phyloP scores from a whole-genome alignment of 1,140 invertebrate species.

The Daktulosphaira vitifoliae region DNA sequence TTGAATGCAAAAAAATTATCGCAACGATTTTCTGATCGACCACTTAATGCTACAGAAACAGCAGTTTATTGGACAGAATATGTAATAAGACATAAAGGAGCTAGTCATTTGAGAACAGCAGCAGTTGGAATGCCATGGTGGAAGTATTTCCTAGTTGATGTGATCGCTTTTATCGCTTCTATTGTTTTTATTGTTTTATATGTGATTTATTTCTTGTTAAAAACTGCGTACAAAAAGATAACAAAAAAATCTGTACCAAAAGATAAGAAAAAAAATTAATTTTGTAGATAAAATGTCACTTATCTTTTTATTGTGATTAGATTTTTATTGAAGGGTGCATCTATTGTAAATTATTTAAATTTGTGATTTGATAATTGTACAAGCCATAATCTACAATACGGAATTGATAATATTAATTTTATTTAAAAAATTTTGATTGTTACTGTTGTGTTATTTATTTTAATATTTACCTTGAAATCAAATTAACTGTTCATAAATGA shows the following conservation, averaged over 20 bases:
- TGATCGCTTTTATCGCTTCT: constrained; percentile 45
- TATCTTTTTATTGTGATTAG: too few species aligned
- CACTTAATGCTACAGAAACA: constrained; percentile 47
- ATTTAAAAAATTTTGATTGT: too few species aligned
- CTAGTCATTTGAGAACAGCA: constrained; percentile 44
- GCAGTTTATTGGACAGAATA: constrained; percentile 58
- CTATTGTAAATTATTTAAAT: too few species aligned
- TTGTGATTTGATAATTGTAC: too few species aligned
- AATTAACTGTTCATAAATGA: too few species aligned
- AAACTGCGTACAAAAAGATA: constrained; percentile 8
- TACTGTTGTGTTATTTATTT: too few species aligned
- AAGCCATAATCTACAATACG: too few species aligned
- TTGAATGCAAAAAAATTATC: constrained; percentile 48
- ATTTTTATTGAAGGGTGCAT: too few species aligned
- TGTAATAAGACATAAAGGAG: constrained; percentile 45
- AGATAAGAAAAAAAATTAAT: constrained; percentile 18
- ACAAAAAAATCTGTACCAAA: not conserved
- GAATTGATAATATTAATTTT: too few species aligned
- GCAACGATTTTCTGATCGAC: constrained; percentile 49
- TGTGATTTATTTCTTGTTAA: constrained; percentile 6
- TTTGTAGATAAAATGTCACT: too few species aligned
- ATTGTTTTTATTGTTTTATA: too few species aligned
- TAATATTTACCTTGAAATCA: too few species aligned
- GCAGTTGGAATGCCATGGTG: constrained; percentile 45
- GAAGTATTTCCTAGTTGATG: constrained; percentile 54